Base-by-base conservation (phyloP, 2,113 vertebrate species). In the Engraulis encrasicolus region DNA sequence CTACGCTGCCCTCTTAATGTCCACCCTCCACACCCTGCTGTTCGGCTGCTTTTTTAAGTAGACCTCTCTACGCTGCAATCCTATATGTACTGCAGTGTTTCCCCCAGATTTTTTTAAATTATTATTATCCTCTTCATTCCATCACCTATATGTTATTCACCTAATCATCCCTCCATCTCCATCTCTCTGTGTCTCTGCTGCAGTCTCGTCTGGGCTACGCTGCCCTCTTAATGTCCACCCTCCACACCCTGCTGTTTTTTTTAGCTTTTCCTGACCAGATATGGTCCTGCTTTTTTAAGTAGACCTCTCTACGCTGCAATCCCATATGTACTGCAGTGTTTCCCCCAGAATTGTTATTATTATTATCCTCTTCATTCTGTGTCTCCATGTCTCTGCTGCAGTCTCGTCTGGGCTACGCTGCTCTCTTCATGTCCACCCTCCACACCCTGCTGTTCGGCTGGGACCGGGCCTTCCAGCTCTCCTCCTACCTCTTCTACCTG, bases 371-470 rank as follows among this genome's bases (percentile, higher is more conserved):
- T 48, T n/a, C 18, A n/a, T n/a, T n/a, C 50, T 49, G 7, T 38
- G 31, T 36, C 88, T 31, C 18, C 58, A n/a, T 31, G 9, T 66
- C 58, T 66, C 23, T 27, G 2, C 88, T 50, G 0, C 85, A 99
- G 98, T 99, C 97, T 78, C 92, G 94, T 0, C 90, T 99, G 1
- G 98, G 98, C 85, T 97, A 97, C 74, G 61, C 92, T 19, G 97
- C 97, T 78, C 86, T 99, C 89, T 87, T 92, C 45, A 86, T 96
- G 88, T 95, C 95, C 92, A 97, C 97, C 0, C 86, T 97, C 84
- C 98, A 99, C 92, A 96, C 96, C 0, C 94, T 99, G 58, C 94
- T 97, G 0, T 97, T 93, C 0, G 97, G 97, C 78, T 99, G 98
- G 98, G 85, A 91, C 0, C 94, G 95, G 0, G 97, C 97, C 36